A percentile compares a stretch with the other conserved stretches of the same genome.
Evolutionary conservation across 1,140 invertebrate species (phyloP).

Genomic region (Mizuhopecten yessoensis): DNA sequence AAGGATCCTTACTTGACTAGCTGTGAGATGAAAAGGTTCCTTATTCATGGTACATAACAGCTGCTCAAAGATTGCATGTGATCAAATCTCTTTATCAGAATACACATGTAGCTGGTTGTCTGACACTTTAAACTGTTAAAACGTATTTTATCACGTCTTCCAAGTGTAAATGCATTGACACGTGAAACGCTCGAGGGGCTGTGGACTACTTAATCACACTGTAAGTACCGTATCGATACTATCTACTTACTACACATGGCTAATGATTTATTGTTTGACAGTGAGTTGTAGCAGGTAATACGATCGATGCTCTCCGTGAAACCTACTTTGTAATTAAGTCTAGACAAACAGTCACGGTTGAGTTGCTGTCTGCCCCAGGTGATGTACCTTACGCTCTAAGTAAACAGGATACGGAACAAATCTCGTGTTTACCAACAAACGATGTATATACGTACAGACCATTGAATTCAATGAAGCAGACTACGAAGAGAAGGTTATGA

Average conservation of each 20-base stretch:
- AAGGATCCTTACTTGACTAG: too few species aligned
- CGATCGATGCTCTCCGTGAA: neutral
- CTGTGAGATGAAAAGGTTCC: too few species aligned
- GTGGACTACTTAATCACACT: slow-evolving; percentile 25
- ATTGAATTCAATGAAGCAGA: neutral
- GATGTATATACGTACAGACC: neutral
- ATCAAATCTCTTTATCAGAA: too few species aligned
- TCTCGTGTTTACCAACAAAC: neutral
- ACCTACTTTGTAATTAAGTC: slow-evolving; percentile 15
- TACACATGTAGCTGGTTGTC: neutral
- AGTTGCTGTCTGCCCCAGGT: neutral
- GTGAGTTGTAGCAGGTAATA: neutral
- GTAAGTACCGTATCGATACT: slow-evolving; percentile 16
- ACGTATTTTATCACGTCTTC: neutral
- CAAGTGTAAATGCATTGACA: neutral
- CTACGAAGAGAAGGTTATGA: neutral
- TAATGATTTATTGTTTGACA: neutral
- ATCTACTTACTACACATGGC: neutral
- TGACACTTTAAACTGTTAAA: neutral
- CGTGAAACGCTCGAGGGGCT: neutral
- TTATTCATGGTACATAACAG: too few species aligned
- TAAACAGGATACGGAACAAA: neutral
- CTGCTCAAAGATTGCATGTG: too few species aligned
- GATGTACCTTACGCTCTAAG: neutral
- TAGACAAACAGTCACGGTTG: slow-evolving; percentile 12